Percentiles rank a stretch among this genome's conserved stretches.
Conservation (phyloP, 2,888 invertebrate species). For the Cryptocephalus moraei region DNA sequence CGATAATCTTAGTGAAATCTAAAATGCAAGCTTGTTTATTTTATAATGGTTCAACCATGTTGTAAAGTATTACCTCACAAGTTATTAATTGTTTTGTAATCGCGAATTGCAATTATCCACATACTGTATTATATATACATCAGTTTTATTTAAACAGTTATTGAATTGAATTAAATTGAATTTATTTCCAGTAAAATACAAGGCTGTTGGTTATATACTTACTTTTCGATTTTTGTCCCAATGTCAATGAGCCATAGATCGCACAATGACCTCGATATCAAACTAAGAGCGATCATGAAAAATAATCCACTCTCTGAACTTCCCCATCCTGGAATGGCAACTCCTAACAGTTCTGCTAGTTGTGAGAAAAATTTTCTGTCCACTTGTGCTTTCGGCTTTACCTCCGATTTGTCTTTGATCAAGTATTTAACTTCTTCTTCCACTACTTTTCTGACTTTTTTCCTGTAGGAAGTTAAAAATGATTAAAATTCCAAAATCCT, state of each 20-base stretch:
- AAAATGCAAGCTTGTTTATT: too few species aligned
- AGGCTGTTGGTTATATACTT: conserved; percentile 10
- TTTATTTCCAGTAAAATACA: too few species aligned
- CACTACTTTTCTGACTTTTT: conserved; percentile 41
- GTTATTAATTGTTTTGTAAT: too few species aligned
- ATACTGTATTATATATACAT: too few species aligned
- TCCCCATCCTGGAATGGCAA: conserved; percentile 71
- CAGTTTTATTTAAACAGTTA: too few species aligned
- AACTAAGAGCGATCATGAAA: conserved; percentile 62
- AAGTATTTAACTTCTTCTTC: conserved; percentile 70
- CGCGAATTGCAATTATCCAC: too few species aligned
- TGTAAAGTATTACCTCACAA: too few species aligned
- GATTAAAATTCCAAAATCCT: too few species aligned
- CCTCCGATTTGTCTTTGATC: conserved; percentile 59
- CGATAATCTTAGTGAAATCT: too few species aligned
- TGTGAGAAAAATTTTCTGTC: conserved; percentile 65
- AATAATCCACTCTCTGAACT: conserved; percentile 67
- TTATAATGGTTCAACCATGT: too few species aligned
- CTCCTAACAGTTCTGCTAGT: conserved; percentile 55
- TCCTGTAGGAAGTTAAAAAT: conserved; percentile 27
- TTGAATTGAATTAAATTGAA: too few species aligned
- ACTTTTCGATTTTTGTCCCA: conserved; percentile 89
- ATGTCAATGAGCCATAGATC: conserved; percentile 97
- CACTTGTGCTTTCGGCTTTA: conserved; percentile 60
- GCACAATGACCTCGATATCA: conserved; percentile 83